A percentile compares a stretch with the other conserved stretches of the same genome.
These are phyloP conservation scores for Clusia tigrina DNA, from an alignment of 2,888 invertebrate species.

Conservation along the genomic window DNA sequence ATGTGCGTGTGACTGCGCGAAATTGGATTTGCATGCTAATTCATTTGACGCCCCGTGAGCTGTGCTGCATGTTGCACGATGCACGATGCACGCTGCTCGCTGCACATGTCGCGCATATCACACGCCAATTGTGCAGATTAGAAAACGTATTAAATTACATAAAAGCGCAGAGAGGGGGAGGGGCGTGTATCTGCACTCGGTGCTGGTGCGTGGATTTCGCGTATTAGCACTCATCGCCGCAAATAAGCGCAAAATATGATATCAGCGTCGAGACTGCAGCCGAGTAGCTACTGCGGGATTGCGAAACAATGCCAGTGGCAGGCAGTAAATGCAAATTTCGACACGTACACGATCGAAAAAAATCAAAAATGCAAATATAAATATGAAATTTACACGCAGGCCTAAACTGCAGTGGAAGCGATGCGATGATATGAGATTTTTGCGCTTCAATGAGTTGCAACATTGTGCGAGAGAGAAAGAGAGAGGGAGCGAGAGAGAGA, in stretches of 20 bases:
- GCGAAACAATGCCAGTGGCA: not conserved
- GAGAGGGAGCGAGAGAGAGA: too few species aligned
- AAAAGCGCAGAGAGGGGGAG: not conserved
- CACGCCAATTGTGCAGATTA: constrained; percentile 1
- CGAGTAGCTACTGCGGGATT: not conserved
- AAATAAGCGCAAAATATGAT: not conserved
- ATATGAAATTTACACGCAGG: not conserved
- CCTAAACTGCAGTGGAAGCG: too few species aligned
- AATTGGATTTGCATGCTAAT: not conserved
- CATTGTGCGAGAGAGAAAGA: too few species aligned
- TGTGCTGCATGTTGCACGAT: not conserved
- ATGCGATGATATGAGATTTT: too few species aligned
- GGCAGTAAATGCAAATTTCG: constrained; percentile 10
- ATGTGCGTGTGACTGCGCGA: not conserved
- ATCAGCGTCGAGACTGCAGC: not conserved
- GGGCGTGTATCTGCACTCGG: too few species aligned
- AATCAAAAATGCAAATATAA: not conserved
- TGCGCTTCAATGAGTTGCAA: too few species aligned
- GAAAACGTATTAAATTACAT: too few species aligned
- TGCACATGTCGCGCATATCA: not conserved
- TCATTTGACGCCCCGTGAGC: not conserved
- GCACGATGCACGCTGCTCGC: not conserved
- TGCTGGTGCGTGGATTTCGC: not conserved
- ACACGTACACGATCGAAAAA: constrained; percentile 2
- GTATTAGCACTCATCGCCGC: not conserved